Base-by-base conservation (phyloP, 2,888 invertebrate genomes). In the Nebria brevicollis region DNA sequence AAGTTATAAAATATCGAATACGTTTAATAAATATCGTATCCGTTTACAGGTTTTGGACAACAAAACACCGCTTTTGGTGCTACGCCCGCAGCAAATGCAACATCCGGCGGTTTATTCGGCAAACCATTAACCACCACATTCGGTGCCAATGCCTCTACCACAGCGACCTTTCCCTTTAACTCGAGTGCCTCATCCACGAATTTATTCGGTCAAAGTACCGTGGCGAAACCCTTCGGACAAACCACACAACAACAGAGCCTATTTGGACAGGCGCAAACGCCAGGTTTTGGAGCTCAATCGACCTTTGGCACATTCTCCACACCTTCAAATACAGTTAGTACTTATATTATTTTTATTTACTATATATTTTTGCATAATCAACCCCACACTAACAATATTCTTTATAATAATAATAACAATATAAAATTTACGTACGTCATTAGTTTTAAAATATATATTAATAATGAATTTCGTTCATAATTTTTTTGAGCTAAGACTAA, bases 91-190 rank as follows among this genome's bases (percentile, higher is more conserved):
- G 90, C 80, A 89, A 93, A 0, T 90, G 92, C 83, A 90, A 92
- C 92, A 82, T 91, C 91, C 54, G 90, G 92, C 0, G 90, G 92
- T 1, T 90, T 95, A 65, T 94, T 96, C 88, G 94, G 93, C 0
- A 94, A 94, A 89, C 91, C 91, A 77, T 91, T 90, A 84, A 89
- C 92, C 75, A 92, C 89, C 13, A 11, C 54, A 54, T 94, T 94
- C 86, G 94, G 93, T 70, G 86, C 90, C 73, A 88, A 92, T 3
- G 88, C 92, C 0, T 90, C 90, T n/a, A 86, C 87, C 86, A 87
- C 89, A 0, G 89, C 89, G 70, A 88, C 88, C 65, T 90, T 90
- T 84, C 87, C 88, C 66, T 90, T 90, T 75, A 89, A 87, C 85
- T 84, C 89, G 26, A 86, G 87, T 2, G 86, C 89, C 1, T 85